These are phyloP conservation scores for Reinhardtius hippoglossoides DNA, from an alignment of 2,113 vertebrate genomes.

Conservation along the genomic window DNA sequence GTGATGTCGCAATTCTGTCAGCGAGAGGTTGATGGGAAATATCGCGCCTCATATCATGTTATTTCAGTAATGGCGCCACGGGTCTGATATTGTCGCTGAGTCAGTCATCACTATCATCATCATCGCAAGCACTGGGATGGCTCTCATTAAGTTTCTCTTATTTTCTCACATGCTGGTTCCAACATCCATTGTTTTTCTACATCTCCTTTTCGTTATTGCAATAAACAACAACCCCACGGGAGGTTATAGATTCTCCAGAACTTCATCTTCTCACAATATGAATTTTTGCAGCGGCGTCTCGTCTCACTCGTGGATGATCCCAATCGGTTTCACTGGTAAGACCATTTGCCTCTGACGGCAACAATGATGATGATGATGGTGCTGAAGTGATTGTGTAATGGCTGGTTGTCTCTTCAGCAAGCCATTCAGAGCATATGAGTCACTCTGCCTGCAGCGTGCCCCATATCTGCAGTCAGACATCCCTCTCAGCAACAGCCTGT, in stretches of 20 bases:
- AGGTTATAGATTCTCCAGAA: slow-evolving; percentile 41
- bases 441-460: slow-evolving; percentile 28
- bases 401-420: slow-evolving; percentile 29
- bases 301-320: slow-evolving; percentile 12
- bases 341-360: slow-evolving; percentile 9
- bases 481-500: slow-evolving; percentile 32
- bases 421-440: slow-evolving; percentile 38
- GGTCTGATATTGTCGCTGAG: slow-evolving; percentile 12
- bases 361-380: background rate
- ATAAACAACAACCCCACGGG: slow-evolving; percentile 17
- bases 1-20: slow-evolving; percentile 8
- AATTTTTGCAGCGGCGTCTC: background rate
- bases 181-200: background rate
- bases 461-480: slow-evolving; percentile 45
- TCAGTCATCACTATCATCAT: slow-evolving; percentile 5
- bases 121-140: background rate
- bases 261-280: slow-evolving; percentile 27
- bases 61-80: background rate
- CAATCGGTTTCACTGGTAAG: background rate
- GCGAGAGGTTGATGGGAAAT: slow-evolving; percentile 4
- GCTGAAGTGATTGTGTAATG: slow-evolving; percentile 16
- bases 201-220: slow-evolving; percentile 10
- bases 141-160: slow-evolving; percentile 10
- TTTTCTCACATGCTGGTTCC: slow-evolving; percentile 12
- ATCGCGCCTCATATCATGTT: slow-evolving; percentile 8